phyloP scores from a whole-genome alignment of 2,888 invertebrate species.

The Caenorhabditis macrosperma region DNA sequence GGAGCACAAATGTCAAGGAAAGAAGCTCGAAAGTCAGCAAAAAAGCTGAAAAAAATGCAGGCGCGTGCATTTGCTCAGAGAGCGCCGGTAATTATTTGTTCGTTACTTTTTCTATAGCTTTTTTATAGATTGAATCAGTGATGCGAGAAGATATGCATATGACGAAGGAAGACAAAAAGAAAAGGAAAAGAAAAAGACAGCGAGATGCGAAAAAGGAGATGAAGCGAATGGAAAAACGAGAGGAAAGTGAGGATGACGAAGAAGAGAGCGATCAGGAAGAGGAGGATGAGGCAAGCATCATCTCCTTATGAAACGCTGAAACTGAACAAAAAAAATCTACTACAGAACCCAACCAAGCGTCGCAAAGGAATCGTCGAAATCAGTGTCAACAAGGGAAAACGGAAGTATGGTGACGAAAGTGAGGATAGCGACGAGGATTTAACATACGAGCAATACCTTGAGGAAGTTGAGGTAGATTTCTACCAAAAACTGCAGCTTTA shows the following conservation, averaged over 20 bases:
- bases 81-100: conserved; percentile 34
- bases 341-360: conserved; percentile 9
- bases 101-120: not conserved
- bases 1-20: conserved; percentile 56
- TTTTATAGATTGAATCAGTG: conserved; percentile 65
- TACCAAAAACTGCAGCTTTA: not conserved
- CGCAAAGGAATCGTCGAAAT: conserved; percentile 38
- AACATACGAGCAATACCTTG: conserved; percentile 64
- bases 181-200: conserved; percentile 53
- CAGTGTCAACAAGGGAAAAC: conserved; percentile 50
- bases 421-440: conserved; percentile 60
- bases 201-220: conserved; percentile 38
- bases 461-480: conserved; percentile 59
- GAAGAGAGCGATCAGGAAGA: conserved; percentile 8
- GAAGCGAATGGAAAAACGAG: conserved; percentile 23
- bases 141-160: conserved; percentile 58
- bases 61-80: conserved; percentile 60
- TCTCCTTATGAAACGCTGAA: not conserved
- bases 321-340: conserved; percentile 3
- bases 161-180: conserved; percentile 60
- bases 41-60: conserved; percentile 68
- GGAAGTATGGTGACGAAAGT: conserved; percentile 56
- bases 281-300: conserved; percentile 26
- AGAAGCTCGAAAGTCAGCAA: conserved; percentile 63
- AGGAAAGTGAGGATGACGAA: conserved; percentile 19